A percentile compares a stretch with the other conserved stretches of the same genome.
phyloP scores from a whole-genome alignment of 2,797 vertebrate genomes.

The Clarias platycephalus region DNA sequence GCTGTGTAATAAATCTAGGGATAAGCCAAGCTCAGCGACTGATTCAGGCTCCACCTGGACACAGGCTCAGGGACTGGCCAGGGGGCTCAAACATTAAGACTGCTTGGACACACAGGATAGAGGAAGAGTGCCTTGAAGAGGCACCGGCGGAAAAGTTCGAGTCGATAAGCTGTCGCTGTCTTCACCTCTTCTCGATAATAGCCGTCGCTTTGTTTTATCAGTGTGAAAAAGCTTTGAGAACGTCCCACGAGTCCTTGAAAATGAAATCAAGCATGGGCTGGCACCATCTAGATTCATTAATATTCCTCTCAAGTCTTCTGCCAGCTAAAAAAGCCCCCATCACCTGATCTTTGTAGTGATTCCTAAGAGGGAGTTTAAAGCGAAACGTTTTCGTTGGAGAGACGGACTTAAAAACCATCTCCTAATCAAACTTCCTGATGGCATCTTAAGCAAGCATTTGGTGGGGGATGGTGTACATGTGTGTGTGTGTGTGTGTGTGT shows the following conservation, averaged over 20 bases:
- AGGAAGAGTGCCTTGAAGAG: background rate
- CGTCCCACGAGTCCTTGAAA: slow-evolving; percentile 30
- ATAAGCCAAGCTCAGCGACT: slow-evolving; percentile 37
- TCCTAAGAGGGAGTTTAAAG: slow-evolving; percentile 45
- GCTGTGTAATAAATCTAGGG: slow-evolving; percentile 48
- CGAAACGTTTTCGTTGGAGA: slow-evolving; percentile 24
- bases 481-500: slow-evolving; percentile 25
- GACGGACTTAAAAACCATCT: slow-evolving; percentile 39
- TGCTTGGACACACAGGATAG: slow-evolving; percentile 31
- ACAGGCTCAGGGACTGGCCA: slow-evolving; percentile 21
- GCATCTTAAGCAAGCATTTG: slow-evolving; percentile 27
- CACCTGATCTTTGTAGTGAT: slow-evolving; percentile 34
- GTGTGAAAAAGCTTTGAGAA: slow-evolving; percentile 16
- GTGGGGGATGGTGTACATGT: slow-evolving; percentile 17
- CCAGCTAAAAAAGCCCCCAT: slow-evolving; percentile 11
- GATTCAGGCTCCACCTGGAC: slow-evolving; percentile 35
- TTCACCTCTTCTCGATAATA: slow-evolving; percentile 23
- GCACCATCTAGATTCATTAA: slow-evolving; percentile 38
- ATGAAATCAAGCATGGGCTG: slow-evolving; percentile 29
- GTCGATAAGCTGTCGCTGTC: slow-evolving; percentile 27
- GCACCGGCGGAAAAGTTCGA: background rate
- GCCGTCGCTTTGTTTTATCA: slow-evolving; percentile 21
- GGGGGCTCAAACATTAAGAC: slow-evolving; percentile 29
- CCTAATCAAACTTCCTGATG: slow-evolving; percentile 42
- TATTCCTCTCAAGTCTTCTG: slow-evolving; percentile 33